Evolutionary conservation across 2,888 invertebrate genomes (phyloP).

Genomic region (Cynaeus angustus): DNA sequence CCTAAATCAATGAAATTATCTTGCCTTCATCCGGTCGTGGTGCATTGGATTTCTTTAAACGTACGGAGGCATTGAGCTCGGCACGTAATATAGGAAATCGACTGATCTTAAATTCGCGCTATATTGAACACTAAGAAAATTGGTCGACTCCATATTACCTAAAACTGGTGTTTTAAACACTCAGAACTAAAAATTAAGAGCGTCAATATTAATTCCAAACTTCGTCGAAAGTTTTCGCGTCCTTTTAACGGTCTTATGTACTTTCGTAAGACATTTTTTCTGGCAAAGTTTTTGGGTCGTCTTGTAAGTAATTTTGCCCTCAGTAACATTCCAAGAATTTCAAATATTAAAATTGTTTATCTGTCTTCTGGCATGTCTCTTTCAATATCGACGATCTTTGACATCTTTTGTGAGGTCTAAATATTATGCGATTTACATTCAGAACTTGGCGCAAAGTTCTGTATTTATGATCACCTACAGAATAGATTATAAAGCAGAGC

Average conservation of each 20-base stretch:
- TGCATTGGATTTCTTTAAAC: constrained; percentile 30
- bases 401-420: constrained; percentile 32
- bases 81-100: constrained; percentile 46
- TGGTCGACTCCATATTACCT: constrained; percentile 4
- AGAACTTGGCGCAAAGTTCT: constrained; percentile 33
- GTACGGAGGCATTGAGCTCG: constrained; percentile 27
- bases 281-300: constrained; percentile 8
- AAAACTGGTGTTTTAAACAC: constrained; percentile 22
- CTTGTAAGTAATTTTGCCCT: constrained; percentile 48
- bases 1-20: constrained; percentile 41
- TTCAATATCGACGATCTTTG: constrained; percentile 27
- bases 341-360: constrained; percentile 54
- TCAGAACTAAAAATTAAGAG: constrained; percentile 12
- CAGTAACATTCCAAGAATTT: constrained; percentile 49
- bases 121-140: constrained; percentile 38
- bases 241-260: constrained; percentile 9
- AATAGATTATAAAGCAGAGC: constrained; percentile 30
- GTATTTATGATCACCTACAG: constrained; percentile 40
- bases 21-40: constrained; percentile 29
- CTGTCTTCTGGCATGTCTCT: constrained; percentile 35
- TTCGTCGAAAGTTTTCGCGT: constrained; percentile 5
- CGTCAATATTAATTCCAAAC: constrained; percentile 19
- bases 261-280: constrained; percentile 27
- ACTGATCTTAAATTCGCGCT: constrained; percentile 39
- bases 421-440: constrained; percentile 36